Percentiles rank a stretch among this genome's conserved stretches.
These are phyloP conservation scores for Zaprionus taronus DNA, from an alignment of 1,140 invertebrate species.

Conservation along the genomic window DNA sequence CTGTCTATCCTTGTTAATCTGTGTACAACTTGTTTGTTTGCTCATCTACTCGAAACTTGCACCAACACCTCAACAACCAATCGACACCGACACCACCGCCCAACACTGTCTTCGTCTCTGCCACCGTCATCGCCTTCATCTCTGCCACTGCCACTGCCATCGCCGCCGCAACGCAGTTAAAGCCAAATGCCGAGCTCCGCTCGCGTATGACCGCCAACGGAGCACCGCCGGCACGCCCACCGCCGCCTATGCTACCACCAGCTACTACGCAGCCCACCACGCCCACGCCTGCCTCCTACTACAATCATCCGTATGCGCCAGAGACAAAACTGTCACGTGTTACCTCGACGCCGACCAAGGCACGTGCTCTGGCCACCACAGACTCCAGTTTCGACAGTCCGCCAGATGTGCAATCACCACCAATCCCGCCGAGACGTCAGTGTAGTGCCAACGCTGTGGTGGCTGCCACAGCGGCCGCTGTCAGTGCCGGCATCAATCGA, in stretches of 20 bases:
- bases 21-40: conserved; percentile 47
- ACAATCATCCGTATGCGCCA: conserved; percentile 76
- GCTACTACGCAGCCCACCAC: conserved; percentile 23
- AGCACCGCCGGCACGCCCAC: conserved; percentile 70
- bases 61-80: conserved; percentile 31
- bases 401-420: conserved; percentile 81
- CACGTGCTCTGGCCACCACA: conserved; percentile 51
- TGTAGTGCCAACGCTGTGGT: conserved; percentile 65
- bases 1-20: conserved; percentile 44
- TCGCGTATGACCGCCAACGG: conserved; percentile 33
- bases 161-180: conserved; percentile 64
- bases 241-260: conserved; percentile 50
- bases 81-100: background rate
- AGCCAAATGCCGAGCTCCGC: conserved; percentile 69
- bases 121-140: conserved; percentile 35
- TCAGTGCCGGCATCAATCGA: conserved; percentile 72
- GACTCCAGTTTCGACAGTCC: conserved; percentile 76
- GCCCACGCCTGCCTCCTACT: conserved; percentile 61
- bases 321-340: conserved; percentile 61
- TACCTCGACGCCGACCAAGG: conserved; percentile 60
- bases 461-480: conserved; percentile 73
- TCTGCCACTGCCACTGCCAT: conserved; percentile 37
- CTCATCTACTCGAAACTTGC: conserved; percentile 55
- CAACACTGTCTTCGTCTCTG: conserved; percentile 3
- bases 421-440: conserved; percentile 76